phyloP scores from a whole-genome alignment of 1,140 invertebrate species.

The Bombus superbus region DNA sequence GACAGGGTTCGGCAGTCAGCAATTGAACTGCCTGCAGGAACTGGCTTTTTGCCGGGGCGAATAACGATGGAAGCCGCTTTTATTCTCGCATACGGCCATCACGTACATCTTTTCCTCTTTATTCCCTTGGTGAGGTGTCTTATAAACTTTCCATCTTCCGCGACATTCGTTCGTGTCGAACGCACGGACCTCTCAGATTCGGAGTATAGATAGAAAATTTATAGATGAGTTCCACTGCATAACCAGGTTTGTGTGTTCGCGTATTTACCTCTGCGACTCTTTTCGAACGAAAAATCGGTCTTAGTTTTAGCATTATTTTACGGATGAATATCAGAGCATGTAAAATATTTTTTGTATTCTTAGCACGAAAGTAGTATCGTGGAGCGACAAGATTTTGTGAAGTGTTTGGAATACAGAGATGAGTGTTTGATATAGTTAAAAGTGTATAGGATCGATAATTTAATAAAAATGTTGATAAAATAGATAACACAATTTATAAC shows the following conservation, averaged over 20 bases:
- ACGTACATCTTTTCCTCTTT: constrained; percentile 8
- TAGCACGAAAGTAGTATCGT: no score
- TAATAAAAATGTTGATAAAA: background rate
- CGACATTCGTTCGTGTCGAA: constrained; percentile 1
- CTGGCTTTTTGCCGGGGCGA: constrained; percentile 17
- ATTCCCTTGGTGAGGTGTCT: constrained; percentile 21
- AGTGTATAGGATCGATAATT: background rate
- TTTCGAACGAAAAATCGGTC: background rate
- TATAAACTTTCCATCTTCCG: constrained; percentile 20
- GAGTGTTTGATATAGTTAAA: no score
- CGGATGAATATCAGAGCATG: background rate
- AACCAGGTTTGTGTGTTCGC: no score
- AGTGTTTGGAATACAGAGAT: background rate
- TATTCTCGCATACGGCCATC: constrained; percentile 20
- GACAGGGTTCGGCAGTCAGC: background rate
- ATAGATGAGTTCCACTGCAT: background rate
- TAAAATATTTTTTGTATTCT: background rate
- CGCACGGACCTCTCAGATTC: background rate
- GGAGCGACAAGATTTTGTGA: background rate
- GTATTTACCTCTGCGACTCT: background rate
- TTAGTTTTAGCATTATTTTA: background rate
- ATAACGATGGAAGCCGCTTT: constrained; percentile 25
- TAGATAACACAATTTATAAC: no score
- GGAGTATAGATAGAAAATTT: background rate
- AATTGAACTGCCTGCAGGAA: background rate